Evolutionary conservation across 2,888 invertebrate genomes (phyloP).

Genomic region (Acleris holmiana): DNA sequence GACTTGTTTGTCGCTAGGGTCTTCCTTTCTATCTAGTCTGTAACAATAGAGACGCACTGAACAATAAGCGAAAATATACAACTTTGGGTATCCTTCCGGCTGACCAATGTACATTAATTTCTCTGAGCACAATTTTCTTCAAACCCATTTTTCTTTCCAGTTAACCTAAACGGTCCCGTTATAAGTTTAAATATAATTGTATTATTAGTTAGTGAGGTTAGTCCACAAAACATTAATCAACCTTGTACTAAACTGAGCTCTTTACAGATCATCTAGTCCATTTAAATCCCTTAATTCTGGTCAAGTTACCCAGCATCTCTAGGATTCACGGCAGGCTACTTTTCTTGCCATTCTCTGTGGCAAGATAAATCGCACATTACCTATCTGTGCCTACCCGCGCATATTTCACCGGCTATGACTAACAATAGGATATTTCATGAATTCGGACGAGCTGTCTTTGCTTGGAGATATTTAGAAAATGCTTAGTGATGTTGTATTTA

Average conservation of each 20-base stretch:
- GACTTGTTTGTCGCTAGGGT: too few relatives aligned
- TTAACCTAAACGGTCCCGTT: too few relatives aligned
- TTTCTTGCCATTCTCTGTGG: slow-evolving; percentile 25
- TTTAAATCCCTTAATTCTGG: slow-evolving; percentile 10
- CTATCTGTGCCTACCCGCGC: slow-evolving; percentile 33
- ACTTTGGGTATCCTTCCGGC: too few relatives aligned
- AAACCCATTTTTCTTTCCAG: too few relatives aligned
- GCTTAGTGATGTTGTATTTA: neutral
- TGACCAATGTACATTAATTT: too few relatives aligned
- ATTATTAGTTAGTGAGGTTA: too few relatives aligned
- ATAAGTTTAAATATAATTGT: too few relatives aligned
- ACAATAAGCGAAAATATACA: too few relatives aligned
- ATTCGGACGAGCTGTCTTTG: neutral
- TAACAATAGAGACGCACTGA: too few relatives aligned
- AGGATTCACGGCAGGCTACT: slow-evolving; percentile 25
- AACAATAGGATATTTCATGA: slow-evolving; percentile 16
- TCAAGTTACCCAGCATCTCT: slow-evolving; percentile 21
- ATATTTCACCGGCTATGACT: slow-evolving; percentile 15
- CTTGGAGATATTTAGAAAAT: neutral
- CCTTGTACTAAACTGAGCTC: too few relatives aligned
- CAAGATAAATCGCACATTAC: slow-evolving; percentile 31
- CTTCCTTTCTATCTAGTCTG: too few relatives aligned
- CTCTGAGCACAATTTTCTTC: too few relatives aligned
- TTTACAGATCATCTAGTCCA: neutral
- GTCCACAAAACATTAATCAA: neutral